phyloP scores from a whole-genome alignment of 2,113 vertebrate genomes.

The Sylvia atricapilla region DNA sequence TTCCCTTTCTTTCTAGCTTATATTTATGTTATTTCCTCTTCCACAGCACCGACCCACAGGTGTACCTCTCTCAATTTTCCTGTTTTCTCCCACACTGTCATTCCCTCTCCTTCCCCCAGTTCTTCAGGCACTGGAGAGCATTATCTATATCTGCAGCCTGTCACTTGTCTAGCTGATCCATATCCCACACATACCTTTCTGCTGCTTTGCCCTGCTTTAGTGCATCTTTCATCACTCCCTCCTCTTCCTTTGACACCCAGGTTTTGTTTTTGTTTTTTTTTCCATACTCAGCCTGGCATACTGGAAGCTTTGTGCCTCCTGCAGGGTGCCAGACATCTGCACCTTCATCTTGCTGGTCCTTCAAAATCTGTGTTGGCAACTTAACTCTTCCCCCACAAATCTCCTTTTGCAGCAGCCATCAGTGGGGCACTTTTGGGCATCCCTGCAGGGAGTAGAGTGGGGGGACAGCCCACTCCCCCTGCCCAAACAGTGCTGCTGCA shows the following conservation, averaged over 20 bases:
- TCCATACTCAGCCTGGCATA: neutral
- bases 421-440: neutral
- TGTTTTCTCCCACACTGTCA: neutral
- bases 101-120: neutral
- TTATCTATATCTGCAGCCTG: neutral
- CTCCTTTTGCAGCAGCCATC: neutral
- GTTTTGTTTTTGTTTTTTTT: neutral
- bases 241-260: slow-evolving; percentile 7
- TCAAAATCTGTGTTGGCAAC: neutral
- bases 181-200: neutral
- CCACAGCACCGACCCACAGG: neutral
- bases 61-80: neutral
- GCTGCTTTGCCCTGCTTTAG: neutral
- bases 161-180: neutral
- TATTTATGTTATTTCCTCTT: neutral
- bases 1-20: neutral
- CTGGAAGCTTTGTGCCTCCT: slow-evolving; percentile 5
- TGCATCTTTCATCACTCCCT: slow-evolving; percentile 12
- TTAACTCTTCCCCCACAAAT: neutral
- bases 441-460: neutral
- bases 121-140: neutral
- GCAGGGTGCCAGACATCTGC: neutral
- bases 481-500: neutral
- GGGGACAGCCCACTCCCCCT: neutral
- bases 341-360: neutral